Percentiles rank a stretch among this genome's conserved stretches.
Conservation (phyloP, 2,113 vertebrate species). For the Melierax canorus region DNA sequence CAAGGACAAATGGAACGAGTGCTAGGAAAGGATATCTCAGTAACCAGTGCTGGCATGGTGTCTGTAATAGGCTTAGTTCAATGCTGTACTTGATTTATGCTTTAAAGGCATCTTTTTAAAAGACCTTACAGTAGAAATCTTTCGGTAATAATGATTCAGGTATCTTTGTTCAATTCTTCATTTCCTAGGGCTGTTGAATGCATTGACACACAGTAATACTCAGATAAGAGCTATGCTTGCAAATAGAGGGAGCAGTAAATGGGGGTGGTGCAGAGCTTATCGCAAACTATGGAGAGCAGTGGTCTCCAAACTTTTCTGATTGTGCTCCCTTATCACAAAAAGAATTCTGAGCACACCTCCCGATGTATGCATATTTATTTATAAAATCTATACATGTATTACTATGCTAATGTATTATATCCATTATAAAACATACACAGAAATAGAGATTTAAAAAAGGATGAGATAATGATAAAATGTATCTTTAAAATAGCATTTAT, state of each 20-base stretch:
- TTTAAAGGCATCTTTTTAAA: background rate
- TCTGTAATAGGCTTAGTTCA: background rate
- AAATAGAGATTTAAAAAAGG: background rate
- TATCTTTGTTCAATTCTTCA: background rate
- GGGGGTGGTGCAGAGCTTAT: background rate
- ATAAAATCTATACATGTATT: background rate
- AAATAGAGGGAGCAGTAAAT: background rate
- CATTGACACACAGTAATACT: background rate
- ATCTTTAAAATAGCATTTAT: no score
- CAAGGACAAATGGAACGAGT: background rate
- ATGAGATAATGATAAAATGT: background rate
- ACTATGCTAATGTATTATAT: background rate
- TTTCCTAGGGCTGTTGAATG: background rate
- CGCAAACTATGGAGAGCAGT: background rate
- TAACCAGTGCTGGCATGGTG: background rate
- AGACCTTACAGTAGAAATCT: background rate
- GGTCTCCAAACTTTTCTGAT: background rate
- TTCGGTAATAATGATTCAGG: background rate
- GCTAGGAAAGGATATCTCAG: background rate
- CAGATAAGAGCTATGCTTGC: background rate
- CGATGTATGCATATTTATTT: background rate
- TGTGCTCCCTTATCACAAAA: background rate
- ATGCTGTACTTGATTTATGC: background rate
- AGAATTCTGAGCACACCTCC: background rate
- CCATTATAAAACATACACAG: background rate